phyloP scores from a whole-genome alignment of 2,888 invertebrate species.

The Syritta pipiens region DNA sequence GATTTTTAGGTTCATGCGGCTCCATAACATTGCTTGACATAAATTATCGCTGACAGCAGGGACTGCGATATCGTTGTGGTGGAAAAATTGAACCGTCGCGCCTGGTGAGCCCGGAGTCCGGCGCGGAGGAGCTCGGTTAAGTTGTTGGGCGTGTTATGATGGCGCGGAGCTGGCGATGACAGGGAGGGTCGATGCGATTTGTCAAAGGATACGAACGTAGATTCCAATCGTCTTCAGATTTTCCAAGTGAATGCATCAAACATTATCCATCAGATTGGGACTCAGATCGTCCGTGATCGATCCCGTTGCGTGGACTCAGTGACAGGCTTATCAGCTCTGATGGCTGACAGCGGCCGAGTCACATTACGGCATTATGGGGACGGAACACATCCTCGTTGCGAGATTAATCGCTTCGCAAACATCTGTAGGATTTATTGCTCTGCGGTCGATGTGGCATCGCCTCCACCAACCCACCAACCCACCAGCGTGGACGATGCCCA shows the following conservation, averaged over 20 bases:
- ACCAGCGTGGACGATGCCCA: constrained; percentile 3
- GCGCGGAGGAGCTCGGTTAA: constrained; percentile 31
- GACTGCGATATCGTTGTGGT: constrained; percentile 31
- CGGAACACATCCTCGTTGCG: constrained; percentile 22
- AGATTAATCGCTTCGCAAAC: constrained; percentile 43
- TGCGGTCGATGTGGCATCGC: constrained; percentile 6
- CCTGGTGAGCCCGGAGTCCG: neutral
- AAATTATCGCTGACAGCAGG: constrained; percentile 59
- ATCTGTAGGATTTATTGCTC: constrained; percentile 57
- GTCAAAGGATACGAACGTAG: constrained; percentile 12
- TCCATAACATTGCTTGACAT: constrained; percentile 50
- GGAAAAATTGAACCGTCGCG: constrained; percentile 47
- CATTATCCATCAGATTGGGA: neutral
- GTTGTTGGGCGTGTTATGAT: constrained; percentile 56
- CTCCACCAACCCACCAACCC: neutral
- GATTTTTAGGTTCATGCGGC: constrained; percentile 23
- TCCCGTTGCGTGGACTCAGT: constrained; percentile 24
- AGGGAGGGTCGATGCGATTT: neutral
- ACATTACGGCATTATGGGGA: neutral
- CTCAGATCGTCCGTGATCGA: constrained; percentile 30
- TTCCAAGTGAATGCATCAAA: constrained; percentile 19
- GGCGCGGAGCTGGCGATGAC: neutral
- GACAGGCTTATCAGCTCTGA: constrained; percentile 41
- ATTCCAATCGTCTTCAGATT: neutral
- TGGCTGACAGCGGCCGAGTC: constrained; percentile 28